These are phyloP conservation scores for Cosmopolites sordidus DNA, from an alignment of 2,888 invertebrate species.

Conservation along the genomic window DNA sequence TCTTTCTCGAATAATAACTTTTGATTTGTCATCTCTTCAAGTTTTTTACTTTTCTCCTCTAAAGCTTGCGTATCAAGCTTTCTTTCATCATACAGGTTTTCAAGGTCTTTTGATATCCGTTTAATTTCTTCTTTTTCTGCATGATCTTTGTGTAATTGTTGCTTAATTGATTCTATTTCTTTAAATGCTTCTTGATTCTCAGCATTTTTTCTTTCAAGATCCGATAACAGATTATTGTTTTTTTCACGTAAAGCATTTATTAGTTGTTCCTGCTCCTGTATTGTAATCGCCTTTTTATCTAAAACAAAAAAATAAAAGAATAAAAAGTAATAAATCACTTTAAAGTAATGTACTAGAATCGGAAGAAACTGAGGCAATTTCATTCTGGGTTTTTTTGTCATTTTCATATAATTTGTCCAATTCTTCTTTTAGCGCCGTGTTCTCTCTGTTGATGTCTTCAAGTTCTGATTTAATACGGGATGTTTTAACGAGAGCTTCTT, in stretches of 20 bases:
- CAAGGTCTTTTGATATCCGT: constrained; percentile 1
- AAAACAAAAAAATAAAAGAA: neutral
- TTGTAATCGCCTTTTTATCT: neutral
- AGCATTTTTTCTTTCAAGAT: constrained; percentile 6
- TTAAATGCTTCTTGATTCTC: constrained; percentile 12
- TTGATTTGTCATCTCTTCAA: constrained; percentile 5
- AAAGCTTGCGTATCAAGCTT: constrained; percentile 9
- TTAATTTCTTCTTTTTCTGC: neutral
- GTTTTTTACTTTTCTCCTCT: constrained; percentile 9
- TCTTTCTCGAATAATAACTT: constrained; percentile 13
- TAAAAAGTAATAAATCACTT: neutral
- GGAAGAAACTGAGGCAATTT: no score
- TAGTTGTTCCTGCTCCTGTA: neutral
- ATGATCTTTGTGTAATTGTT: neutral
- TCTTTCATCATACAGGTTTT: constrained; percentile 15
- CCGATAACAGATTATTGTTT: constrained; percentile 10
- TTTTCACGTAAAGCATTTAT: constrained; percentile 1
- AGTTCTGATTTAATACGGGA: constrained; percentile 16
- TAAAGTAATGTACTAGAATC: no score
- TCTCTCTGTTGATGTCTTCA: constrained; percentile 21
- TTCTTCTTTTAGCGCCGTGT: constrained; percentile 20
- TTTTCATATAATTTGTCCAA: neutral
- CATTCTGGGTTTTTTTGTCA: neutral
- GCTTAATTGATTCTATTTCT: constrained; percentile 16
- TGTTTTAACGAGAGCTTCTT: constrained; percentile 15